A percentile compares a stretch with the other conserved stretches of the same genome.
phyloP scores from a whole-genome alignment of 2,888 invertebrate species.

The Meteorus cinctellus region DNA sequence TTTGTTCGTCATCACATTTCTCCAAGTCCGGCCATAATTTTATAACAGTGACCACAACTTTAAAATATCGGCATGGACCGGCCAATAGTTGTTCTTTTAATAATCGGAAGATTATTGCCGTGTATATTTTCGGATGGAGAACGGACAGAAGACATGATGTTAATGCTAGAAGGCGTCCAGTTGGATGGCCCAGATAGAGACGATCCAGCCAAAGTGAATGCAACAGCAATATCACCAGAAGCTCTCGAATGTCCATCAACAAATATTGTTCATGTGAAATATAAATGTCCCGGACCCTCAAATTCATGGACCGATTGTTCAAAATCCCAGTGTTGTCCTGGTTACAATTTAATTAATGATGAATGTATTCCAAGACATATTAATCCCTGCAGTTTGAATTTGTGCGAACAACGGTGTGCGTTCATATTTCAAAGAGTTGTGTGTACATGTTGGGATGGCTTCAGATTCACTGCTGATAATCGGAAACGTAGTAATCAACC shows the following conservation, averaged over 20 bases:
- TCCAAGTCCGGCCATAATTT: neutral
- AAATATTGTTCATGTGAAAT: slow-evolving; percentile 77
- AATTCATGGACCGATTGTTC: slow-evolving; percentile 79
- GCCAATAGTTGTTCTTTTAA: neutral
- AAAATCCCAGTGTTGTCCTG: slow-evolving; percentile 78
- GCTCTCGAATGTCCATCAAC: slow-evolving; percentile 77
- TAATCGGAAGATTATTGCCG: neutral
- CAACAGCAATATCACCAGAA: slow-evolving; percentile 51
- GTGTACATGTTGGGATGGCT: slow-evolving; percentile 80
- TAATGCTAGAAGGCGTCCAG: neutral
- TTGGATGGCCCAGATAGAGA: slow-evolving; percentile 4
- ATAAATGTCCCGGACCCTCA: slow-evolving; percentile 76
- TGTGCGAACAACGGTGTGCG: slow-evolving; percentile 81
- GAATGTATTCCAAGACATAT: slow-evolving; percentile 78
- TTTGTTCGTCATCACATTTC: neutral
- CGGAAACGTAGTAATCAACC: slow-evolving; percentile 77
- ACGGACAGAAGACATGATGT: neutral
- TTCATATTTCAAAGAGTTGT: slow-evolving; percentile 78
- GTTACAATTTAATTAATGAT: slow-evolving; percentile 78
- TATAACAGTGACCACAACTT: neutral
- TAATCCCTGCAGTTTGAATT: slow-evolving; percentile 78
- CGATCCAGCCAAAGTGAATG: slow-evolving; percentile 17
- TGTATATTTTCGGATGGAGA: neutral
- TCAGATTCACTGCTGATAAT: slow-evolving; percentile 77
- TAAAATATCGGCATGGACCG: neutral